A percentile compares a stretch with the other conserved stretches of the same genome.
Conservation (phyloP, 2,113 vertebrate species). For the Gobius niger region DNA sequence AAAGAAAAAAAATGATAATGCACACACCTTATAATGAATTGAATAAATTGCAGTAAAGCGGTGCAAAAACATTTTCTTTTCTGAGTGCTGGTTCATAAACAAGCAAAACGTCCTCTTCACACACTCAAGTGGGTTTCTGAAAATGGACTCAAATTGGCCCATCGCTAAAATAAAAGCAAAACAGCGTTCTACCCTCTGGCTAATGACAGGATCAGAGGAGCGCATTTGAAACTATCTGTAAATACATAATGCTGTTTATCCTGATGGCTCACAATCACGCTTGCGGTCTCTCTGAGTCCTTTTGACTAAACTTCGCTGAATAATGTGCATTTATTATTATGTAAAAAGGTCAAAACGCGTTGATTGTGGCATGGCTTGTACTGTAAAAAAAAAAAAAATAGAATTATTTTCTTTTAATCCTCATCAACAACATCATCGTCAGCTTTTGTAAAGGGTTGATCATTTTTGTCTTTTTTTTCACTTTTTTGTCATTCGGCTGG, state of each 20-base stretch:
- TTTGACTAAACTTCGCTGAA: conserved; percentile 21
- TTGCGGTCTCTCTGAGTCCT: conserved; percentile 6
- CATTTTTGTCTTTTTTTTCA: no score
- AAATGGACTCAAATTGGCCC: conserved; percentile 10
- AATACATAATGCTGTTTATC: conserved; percentile 8
- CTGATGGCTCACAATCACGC: conserved; percentile 15
- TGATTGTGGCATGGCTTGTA: conserved; percentile 11
- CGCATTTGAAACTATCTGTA: conserved; percentile 10
- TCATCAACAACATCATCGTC: background rate
- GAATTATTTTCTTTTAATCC: background rate
- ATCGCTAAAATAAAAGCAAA: background rate
- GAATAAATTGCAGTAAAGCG: background rate
- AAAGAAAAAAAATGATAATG: background rate
- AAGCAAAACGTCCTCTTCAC: background rate
- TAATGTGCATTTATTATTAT: conserved; percentile 14
- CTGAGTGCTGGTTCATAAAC: background rate
- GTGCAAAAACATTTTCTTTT: background rate
- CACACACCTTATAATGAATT: background rate
- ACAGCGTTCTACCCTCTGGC: conserved; percentile 12
- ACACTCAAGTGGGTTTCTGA: conserved; percentile 2
- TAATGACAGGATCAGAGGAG: conserved; percentile 16
- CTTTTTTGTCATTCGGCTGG: no score
- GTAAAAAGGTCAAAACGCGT: conserved; percentile 34
- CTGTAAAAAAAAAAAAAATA: conserved; percentile 1
- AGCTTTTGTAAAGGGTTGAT: background rate